Evolutionary conservation across 2,888 invertebrate genomes (phyloP).

Genomic region (Tolmerus cingulatus): DNA sequence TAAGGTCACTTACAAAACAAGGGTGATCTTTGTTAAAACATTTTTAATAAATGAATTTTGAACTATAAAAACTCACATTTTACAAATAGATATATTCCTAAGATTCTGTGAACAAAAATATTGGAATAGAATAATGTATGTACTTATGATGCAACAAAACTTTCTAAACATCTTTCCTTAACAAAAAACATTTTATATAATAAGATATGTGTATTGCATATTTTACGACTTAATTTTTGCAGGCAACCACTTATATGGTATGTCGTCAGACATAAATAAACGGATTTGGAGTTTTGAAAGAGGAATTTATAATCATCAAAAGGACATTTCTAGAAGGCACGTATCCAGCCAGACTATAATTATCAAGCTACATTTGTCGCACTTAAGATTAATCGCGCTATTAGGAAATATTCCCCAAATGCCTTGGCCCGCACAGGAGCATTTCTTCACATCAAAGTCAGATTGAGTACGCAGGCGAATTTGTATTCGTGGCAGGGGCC

Average conservation of each 20-base stretch:
- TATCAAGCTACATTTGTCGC: not conserved
- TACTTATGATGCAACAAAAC: no score
- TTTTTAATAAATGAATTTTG: no score
- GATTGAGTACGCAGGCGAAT: not conserved
- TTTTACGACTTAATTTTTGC: no score
- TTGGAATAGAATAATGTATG: no score
- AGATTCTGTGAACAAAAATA: no score
- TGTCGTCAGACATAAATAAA: not conserved
- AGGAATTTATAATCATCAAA: not conserved
- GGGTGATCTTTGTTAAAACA: no score
- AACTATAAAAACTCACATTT: no score
- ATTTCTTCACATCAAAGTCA: slow-evolving; percentile 13
- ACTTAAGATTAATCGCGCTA: not conserved
- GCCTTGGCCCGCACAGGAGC: not conserved
- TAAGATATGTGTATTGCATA: no score
- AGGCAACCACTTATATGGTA: not conserved
- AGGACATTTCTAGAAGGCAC: not conserved
- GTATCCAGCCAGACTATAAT: not conserved
- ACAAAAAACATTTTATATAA: not conserved
- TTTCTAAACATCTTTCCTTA: no score
- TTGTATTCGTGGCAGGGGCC: not conserved
- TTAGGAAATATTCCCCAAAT: not conserved
- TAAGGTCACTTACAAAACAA: no score
- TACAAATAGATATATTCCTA: no score
- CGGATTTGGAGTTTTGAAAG: no score